These are phyloP conservation scores for Lepidocyrtoides sp. DNA, from an alignment of 2,888 invertebrate species.

Conservation along the genomic window DNA sequence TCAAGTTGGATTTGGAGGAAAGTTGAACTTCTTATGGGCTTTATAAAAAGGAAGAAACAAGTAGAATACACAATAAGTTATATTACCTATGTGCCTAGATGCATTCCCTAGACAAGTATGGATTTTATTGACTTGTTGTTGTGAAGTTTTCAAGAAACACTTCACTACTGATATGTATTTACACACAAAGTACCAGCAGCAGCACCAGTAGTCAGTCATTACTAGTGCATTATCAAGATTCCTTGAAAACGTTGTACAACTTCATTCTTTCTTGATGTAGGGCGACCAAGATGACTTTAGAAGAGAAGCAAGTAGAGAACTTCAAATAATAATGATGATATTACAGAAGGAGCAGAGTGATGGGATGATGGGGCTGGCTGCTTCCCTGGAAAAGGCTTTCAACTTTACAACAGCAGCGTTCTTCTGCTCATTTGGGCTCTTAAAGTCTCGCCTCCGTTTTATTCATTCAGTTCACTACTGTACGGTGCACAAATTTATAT, in stretches of 20 bases:
- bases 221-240: background rate
- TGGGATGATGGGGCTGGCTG: too few species aligned
- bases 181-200: constrained; percentile 13
- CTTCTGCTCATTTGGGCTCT: constrained; percentile 65
- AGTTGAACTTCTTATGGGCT: too few species aligned
- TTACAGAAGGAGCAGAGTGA: constrained; percentile 12
- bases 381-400: constrained; percentile 66
- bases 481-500: too few species aligned
- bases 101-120: constrained; percentile 52
- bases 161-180: background rate
- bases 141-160: constrained; percentile 55
- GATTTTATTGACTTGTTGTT: constrained; percentile 75
- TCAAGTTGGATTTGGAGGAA: too few species aligned
- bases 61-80: constrained; percentile 1
- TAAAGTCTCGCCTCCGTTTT: constrained; percentile 54
- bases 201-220: too few species aligned
- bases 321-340: constrained; percentile 36
- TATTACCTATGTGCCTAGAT: background rate
- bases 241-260: constrained; percentile 15
- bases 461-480: constrained; percentile 15
- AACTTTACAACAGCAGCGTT: constrained; percentile 54
- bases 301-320: constrained; percentile 8
- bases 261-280: background rate
- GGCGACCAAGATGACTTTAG: constrained; percentile 1
- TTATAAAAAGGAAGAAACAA: background rate